Base-by-base conservation (phyloP, 23 tunicate genomes). In the Ascidia mentula region DNA sequence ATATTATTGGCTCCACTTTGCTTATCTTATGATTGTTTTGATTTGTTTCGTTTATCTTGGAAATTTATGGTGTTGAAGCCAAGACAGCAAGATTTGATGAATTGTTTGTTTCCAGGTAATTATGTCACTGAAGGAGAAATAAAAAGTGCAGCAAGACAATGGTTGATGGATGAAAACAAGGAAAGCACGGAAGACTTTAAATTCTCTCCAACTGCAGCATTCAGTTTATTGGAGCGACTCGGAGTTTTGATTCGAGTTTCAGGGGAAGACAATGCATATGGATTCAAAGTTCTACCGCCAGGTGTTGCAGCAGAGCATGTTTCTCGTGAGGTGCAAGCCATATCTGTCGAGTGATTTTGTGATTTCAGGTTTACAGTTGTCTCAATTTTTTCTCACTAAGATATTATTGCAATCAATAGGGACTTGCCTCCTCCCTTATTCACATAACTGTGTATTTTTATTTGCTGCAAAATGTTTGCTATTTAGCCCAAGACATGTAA, bases 121-220 rank as follows among this genome's bases (percentile, higher is more conserved):
- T 31, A 40, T 18, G 79, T 86, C 30, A 69, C 84, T 34, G 83
- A 86, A 40, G 61, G 32, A 9, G 79, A 86, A 31, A 77, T 86
- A 0, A 72, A 74, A 31, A 37, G 72, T 35, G 79, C 74, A 1
- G 90, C 84, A 24, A 33, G 74, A 24, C 31, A 38, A 35, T 86
- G 90, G 90, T 71, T 86, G 32, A 17, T 45, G 24, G 31, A 74
- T 0, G 31, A 72, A 28, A 79, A 53, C 34, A 32, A 59, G 7
- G 26, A 22, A 26, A 33, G 73, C 7, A 24, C 46, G 31, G 38
- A 30, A 28, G 80, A 59, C 59, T 24, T 77, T 40, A 28, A 79
- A 18, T 73, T 86, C 59, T 38, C 33, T n/a, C 33, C 84, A 20
- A 26, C 78, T 36, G 78, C 45, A 1, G 78, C 90, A 9, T 86